A percentile compares a stretch with the other conserved stretches of the same genome.
phyloP scores from a whole-genome alignment of 2,888 invertebrate species.

The Rugalucina vietnamica region DNA sequence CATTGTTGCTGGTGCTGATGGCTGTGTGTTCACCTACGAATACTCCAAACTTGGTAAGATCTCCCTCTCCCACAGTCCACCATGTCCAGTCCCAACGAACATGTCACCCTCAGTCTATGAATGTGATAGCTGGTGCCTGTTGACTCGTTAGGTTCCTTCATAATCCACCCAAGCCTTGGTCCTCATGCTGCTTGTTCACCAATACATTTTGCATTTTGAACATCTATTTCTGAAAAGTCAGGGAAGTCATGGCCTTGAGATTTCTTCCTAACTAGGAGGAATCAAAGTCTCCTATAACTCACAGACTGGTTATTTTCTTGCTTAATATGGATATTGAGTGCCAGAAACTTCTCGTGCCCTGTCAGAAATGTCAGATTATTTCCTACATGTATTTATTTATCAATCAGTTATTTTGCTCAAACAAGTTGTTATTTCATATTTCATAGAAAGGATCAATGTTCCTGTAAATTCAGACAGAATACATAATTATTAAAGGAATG shows the following conservation, averaged over 20 bases:
- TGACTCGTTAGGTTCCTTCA: no score
- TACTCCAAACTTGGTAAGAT: not conserved
- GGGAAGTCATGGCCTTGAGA: no score
- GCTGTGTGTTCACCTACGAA: constrained; percentile 83
- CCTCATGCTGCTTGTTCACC: no score
- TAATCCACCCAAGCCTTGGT: no score
- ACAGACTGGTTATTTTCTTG: constrained; percentile 19
- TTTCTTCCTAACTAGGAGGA: constrained; percentile 13
- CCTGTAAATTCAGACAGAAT: no score
- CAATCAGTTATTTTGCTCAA: constrained; percentile 8
- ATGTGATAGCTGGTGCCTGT: no score
- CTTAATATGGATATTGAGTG: not conserved
- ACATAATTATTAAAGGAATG: no score
- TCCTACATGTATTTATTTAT: constrained; percentile 16
- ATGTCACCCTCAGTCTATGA: no score
- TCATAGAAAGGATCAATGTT: not conserved
- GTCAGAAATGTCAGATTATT: constrained; percentile 9
- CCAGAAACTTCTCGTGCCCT: not conserved
- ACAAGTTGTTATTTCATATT: not conserved
- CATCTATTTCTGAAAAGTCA: not conserved
- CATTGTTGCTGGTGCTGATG: constrained; percentile 96
- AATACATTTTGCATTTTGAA: not conserved
- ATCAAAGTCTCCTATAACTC: not conserved
- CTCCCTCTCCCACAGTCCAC: no score
- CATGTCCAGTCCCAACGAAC: no score